Evolutionary conservation across 2,113 vertebrate species (phyloP).

Genomic region (Macrotis lagotis): DNA sequence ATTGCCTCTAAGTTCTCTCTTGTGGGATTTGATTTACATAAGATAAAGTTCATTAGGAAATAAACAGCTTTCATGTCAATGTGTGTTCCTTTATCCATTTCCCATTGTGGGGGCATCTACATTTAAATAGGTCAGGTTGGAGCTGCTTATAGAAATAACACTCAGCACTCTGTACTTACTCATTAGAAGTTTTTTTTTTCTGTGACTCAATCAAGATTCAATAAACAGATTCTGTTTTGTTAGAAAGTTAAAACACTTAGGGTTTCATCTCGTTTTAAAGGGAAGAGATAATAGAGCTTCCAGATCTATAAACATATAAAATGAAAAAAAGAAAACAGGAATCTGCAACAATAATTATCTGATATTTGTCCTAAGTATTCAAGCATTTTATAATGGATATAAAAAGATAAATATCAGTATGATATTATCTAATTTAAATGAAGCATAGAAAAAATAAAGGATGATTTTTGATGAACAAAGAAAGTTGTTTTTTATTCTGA

Average conservation of each 20-base stretch:
- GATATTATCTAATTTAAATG: not conserved
- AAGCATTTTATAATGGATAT: not conserved
- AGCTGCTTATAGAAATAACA: not conserved
- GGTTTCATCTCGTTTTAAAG: not conserved
- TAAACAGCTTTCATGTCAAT: not conserved
- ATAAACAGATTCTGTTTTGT: not conserved
- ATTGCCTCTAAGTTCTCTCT: not conserved
- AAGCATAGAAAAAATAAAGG: not conserved
- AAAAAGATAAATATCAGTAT: not conserved
- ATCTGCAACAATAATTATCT: not conserved
- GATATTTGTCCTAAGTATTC: not conserved
- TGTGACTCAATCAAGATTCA: not conserved
- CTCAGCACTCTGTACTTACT: not conserved
- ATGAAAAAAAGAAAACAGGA: not conserved
- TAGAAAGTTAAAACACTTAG: not conserved
- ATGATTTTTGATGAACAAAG: not conserved
- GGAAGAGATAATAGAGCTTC: not conserved
- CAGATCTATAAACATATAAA: not conserved
- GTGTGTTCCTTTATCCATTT: not conserved
- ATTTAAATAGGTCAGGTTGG: not conserved
- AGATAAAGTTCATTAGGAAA: not conserved
- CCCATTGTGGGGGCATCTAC: not conserved
- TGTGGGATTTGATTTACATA: not conserved
- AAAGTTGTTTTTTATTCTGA: constrained; percentile 7
- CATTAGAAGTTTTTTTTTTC: not conserved